phyloP scores from a whole-genome alignment of 2,113 vertebrate species.

The Mesoclemmys tuberculata region DNA sequence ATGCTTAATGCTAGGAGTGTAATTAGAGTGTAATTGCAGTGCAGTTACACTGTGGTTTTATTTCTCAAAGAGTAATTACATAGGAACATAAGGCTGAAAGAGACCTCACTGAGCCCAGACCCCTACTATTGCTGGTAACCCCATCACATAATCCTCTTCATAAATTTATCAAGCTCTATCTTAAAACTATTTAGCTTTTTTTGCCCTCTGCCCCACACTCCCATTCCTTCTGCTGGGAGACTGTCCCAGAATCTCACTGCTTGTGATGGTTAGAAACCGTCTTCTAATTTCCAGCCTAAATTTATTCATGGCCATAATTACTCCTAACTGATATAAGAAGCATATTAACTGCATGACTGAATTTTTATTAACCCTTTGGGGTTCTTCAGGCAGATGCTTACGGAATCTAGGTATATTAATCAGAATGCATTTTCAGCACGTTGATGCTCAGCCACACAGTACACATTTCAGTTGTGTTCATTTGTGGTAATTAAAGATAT shows the following conservation, averaged over 20 bases:
- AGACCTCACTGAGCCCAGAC: not conserved
- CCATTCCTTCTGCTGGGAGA: not conserved
- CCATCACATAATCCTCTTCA: not conserved
- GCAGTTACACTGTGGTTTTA: conserved; percentile 45
- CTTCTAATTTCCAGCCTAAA: not conserved
- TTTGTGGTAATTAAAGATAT: conserved; percentile 56
- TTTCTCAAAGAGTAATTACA: conserved; percentile 34
- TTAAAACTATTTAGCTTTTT: not conserved
- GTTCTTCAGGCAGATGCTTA: not conserved
- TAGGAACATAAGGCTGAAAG: not conserved
- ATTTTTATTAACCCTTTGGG: not conserved
- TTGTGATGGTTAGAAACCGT: not conserved
- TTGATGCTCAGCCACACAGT: not conserved
- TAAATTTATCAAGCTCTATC: not conserved
- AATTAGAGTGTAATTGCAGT: conserved; percentile 68
- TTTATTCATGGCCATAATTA: not conserved
- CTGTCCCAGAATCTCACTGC: not conserved
- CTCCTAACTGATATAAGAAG: conserved; percentile 59
- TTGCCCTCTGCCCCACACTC: not conserved
- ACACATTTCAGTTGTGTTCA: not conserved
- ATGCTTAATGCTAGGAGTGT: conserved; percentile 39
- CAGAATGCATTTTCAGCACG: not conserved
- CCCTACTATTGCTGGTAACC: no score
- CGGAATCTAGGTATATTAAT: not conserved
- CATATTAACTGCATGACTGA: conserved; percentile 22